These are phyloP conservation scores for Sclerurus mexicanus DNA, from an alignment of 2,113 vertebrate species.

Conservation along the genomic window DNA sequence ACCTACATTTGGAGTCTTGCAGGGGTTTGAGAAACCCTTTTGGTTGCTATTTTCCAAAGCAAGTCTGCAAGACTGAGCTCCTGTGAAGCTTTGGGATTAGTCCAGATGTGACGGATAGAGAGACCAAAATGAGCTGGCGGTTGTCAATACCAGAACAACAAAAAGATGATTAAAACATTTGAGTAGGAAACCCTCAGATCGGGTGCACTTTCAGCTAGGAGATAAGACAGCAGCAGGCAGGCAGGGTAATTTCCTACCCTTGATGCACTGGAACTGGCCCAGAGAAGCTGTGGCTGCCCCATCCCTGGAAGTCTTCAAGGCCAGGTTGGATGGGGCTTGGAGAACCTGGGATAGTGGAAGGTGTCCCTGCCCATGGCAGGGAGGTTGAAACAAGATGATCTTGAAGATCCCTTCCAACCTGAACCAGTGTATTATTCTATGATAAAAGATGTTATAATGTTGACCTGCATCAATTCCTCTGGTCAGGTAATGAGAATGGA, in stretches of 20 bases:
- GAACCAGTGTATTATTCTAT: neutral
- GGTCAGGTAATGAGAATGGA: neutral
- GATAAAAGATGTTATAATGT: neutral
- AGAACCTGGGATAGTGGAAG: neutral
- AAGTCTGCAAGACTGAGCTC: neutral
- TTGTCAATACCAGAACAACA: neutral
- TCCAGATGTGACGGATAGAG: neutral
- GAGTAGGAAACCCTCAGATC: neutral
- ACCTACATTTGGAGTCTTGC: neutral
- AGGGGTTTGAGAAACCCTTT: neutral
- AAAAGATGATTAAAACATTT: neutral
- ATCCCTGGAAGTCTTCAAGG: neutral
- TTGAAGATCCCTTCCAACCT: neutral
- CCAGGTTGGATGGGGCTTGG: accelerated
- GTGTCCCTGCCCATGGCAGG: neutral
- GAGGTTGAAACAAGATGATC: neutral
- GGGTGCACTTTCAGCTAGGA: neutral
- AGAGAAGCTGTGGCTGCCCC: neutral
- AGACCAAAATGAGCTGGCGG: neutral
- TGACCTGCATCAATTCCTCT: neutral
- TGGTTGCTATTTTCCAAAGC: neutral
- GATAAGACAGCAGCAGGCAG: neutral
- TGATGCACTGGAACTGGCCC: neutral
- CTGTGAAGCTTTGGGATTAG: neutral
- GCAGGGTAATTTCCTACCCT: neutral